Evolutionary conservation across 2,797 vertebrate genomes (phyloP), one percentile per base, ranked within the genome.

Genomic region (Macroramphosus scolopax): DNA sequence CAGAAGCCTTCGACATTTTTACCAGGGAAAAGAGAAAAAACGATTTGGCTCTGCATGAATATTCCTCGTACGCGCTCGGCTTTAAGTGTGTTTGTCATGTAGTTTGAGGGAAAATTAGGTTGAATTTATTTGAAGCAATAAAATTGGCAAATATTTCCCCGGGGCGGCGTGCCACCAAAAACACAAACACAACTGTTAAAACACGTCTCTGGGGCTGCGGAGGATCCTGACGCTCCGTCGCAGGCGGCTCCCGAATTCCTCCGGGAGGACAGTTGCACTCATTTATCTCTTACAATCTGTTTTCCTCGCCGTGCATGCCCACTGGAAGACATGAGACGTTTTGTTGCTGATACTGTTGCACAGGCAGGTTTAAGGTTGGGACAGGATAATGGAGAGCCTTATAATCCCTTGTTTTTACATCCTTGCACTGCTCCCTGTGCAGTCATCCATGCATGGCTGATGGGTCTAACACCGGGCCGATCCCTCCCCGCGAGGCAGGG

Each of bases 141-240:
- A 88, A 86, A 81, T 28, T 17, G 56, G 59, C 74, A 75, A 86
- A 79, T 81, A 75, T 83, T 87, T 81, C 81, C 77, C 72, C 28
- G 59, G 79, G 79, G 85, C 84, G 61, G 51, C 30, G 6, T 58
- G 79, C 85, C 83, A 86, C 72, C 55, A 68, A 87, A 84, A 89
- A 87, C 82, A 87, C 78, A 86, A 88, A 88, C 80, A 84, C 72
- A 69, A 80, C 84, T 87, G 83, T 90, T 85, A 86, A 83, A 88
- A 86, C 83, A 78, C 54, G 77, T 83, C 80, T 84, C 68, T 61
- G 66, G 72, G 79, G 77, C 82, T 52, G 74, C 69, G 80, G 81
- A 73, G 75, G 77, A 89, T 69, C 72, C 78, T 64, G 62, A 62
- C 20, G 52, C 48, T 38, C 63, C 30, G 34, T 49, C 18, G 20